These are phyloP conservation scores for Silurus glanis DNA, from an alignment of 2,113 vertebrate species.

Conservation along the genomic window DNA sequence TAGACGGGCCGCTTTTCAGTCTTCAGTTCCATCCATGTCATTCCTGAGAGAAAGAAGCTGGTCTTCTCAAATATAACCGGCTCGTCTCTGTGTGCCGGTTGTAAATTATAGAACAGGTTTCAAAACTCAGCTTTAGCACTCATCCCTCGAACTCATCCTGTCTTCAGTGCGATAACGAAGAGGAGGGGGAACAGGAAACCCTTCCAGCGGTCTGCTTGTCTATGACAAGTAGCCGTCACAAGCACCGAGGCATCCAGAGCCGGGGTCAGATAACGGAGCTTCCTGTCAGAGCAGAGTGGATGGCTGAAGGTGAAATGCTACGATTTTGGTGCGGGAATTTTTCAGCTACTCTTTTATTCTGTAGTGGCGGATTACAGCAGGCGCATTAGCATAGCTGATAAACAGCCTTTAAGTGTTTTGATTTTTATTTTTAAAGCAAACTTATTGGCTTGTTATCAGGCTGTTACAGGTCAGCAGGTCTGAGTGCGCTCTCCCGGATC, in stretches of 20 bases:
- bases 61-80: constrained; percentile 14
- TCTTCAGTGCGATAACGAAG: constrained; percentile 27
- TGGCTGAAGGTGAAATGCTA: constrained; percentile 15
- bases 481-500: constrained; percentile 18
- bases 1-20: constrained; percentile 21
- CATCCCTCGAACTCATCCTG: neutral
- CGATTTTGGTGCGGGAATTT: constrained; percentile 23
- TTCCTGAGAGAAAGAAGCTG: constrained; percentile 17
- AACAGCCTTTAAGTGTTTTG: constrained; percentile 41
- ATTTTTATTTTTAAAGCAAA: constrained; percentile 22
- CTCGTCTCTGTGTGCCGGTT: constrained; percentile 14
- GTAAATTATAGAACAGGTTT: constrained; percentile 36
- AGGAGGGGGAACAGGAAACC: neutral
- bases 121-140: constrained; percentile 17
- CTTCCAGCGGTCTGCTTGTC: constrained; percentile 20
- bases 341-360: neutral
- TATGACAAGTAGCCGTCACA: constrained; percentile 40
- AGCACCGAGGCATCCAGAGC: constrained; percentile 28
- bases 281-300: neutral
- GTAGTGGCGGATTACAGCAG: constrained; percentile 43
- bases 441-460: constrained; percentile 45
- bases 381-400: constrained; percentile 43
- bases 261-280: constrained; percentile 29
- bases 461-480: constrained; percentile 30
- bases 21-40: constrained; percentile 27